phyloP scores from a whole-genome alignment of 92 coral and sea anemone genomes.

The Micromussa lordhowensis region DNA sequence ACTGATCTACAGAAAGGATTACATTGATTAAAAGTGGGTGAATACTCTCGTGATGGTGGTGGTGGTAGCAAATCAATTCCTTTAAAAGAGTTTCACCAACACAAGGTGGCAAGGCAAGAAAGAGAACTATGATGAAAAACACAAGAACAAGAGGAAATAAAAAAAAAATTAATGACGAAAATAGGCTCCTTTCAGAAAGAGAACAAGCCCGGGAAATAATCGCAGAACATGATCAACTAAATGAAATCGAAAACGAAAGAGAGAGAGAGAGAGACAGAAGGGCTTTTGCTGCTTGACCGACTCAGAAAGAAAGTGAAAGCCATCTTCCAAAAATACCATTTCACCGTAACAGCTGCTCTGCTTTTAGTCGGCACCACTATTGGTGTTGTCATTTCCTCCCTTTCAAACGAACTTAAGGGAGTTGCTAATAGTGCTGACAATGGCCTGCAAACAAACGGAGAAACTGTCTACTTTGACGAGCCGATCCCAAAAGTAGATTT shows the following conservation, averaged over 20 bases:
- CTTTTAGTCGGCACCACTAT: conserved; percentile 21
- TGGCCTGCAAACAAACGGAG: neutral
- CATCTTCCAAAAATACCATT: conserved; percentile 27
- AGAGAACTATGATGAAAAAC: no score
- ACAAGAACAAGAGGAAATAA: neutral
- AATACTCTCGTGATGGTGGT: no score
- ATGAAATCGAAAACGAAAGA: neutral
- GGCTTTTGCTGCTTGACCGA: neutral
- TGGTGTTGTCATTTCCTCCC: neutral
- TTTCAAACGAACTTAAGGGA: neutral
- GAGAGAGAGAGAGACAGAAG: neutral
- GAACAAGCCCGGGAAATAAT: conserved; percentile 10
- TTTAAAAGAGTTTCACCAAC: no score
- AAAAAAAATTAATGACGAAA: neutral
- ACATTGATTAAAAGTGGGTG: no score
- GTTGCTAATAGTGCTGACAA: conserved; percentile 9
- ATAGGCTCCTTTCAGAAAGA: neutral
- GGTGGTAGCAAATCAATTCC: no score
- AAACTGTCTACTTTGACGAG: no score
- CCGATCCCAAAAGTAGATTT: no score
- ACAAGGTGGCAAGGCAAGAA: no score
- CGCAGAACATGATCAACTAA: neutral
- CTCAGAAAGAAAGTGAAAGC: neutral
- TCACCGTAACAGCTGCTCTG: conserved; percentile 26
- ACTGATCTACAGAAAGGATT: no score